These are phyloP conservation scores for Pheucticus melanocephalus DNA, from an alignment of 2,113 vertebrate genomes.

Conservation along the genomic window DNA sequence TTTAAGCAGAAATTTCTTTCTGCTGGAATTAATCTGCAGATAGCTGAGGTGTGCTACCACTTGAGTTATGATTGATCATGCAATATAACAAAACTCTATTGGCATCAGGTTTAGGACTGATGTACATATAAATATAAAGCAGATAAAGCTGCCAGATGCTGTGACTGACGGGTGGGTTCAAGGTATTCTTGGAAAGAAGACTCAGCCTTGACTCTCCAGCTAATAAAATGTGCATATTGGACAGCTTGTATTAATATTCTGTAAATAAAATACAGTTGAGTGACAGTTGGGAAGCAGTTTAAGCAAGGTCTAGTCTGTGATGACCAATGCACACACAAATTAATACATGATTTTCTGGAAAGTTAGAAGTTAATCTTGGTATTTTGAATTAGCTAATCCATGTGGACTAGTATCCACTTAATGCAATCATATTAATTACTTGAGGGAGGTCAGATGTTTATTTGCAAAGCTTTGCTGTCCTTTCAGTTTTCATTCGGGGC, in stretches of 20 bases:
- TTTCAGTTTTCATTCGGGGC: not conserved
- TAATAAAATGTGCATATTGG: not conserved
- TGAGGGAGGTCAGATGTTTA: not conserved
- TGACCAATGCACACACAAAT: not conserved
- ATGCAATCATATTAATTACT: not conserved
- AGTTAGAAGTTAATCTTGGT: not conserved
- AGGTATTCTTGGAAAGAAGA: not conserved
- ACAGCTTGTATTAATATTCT: not conserved
- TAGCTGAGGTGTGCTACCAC: not conserved
- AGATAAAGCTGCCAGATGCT: not conserved
- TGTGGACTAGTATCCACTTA: not conserved
- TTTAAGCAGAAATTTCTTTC: conserved; percentile 12
- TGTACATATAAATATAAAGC: not conserved
- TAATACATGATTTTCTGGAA: not conserved
- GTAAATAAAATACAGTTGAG: not conserved
- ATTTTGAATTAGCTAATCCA: not conserved
- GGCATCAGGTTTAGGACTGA: not conserved
- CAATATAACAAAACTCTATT: not conserved
- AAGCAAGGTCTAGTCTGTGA: not conserved
- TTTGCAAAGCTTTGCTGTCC: not conserved
- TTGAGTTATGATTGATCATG: conserved; percentile 28
- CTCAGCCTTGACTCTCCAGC: not conserved
- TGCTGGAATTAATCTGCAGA: conserved; percentile 31
- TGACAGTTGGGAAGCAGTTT: not conserved
- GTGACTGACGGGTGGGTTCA: not conserved